Percentiles rank a stretch among this genome's conserved stretches.
phyloP scores from a whole-genome alignment of 2,797 vertebrate species.

The Mus spretus region DNA sequence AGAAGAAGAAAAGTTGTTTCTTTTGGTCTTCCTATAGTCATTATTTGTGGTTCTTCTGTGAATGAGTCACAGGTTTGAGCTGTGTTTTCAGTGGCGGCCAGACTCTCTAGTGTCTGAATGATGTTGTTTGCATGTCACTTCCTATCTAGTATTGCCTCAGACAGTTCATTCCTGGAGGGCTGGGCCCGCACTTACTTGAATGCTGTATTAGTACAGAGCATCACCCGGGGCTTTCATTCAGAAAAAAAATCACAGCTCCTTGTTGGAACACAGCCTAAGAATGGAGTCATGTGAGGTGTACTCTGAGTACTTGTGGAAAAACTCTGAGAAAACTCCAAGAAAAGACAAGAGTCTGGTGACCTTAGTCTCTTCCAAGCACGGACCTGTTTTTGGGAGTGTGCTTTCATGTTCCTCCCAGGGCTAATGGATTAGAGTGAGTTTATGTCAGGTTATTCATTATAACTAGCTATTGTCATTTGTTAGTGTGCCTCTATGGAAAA shows the following conservation, averaged over 20 bases:
- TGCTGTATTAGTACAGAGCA: not conserved
- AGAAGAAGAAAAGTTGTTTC: not conserved
- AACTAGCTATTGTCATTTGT: too few relatives aligned
- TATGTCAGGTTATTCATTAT: not conserved
- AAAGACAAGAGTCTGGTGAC: not conserved
- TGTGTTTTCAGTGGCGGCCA: not conserved
- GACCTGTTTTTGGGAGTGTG: not conserved
- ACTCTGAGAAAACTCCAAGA: not conserved
- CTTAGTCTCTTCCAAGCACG: not conserved
- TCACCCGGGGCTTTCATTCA: not conserved
- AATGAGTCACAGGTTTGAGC: not conserved
- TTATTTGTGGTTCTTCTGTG: not conserved
- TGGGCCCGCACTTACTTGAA: not conserved
- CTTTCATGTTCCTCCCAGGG: not conserved
- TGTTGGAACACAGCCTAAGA: not conserved
- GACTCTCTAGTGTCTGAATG: not conserved
- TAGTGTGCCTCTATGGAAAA: not conserved
- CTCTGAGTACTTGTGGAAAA: not conserved
- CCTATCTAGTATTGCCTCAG: not conserved
- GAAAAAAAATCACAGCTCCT: not conserved
- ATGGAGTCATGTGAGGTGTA: not conserved
- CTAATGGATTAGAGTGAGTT: not conserved
- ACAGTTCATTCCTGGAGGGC: not conserved
- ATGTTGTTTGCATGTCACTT: fast-evolving
- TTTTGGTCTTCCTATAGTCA: not conserved